Evolutionary conservation across 2,113 vertebrate species (phyloP), one percentile per base, ranked within the genome.

Genomic region (Pardalotus punctatus): DNA sequence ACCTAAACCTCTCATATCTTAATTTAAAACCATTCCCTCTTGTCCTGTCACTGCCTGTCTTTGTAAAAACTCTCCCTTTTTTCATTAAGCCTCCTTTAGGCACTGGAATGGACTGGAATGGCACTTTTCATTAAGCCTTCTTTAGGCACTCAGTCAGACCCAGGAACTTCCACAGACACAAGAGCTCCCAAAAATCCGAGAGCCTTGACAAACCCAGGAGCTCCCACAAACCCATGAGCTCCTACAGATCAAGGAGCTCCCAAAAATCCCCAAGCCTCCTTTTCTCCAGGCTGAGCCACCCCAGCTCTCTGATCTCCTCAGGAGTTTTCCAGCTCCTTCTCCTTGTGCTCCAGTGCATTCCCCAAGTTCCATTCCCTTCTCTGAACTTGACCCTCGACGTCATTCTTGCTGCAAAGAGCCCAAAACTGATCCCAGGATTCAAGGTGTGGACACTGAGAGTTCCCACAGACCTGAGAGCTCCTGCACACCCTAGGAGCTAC

Each of bases 401-500:
- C 31, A 6, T 21, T 31, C 11, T 33, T 42, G 36, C 27, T 24
- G 15, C 0, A 0, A 74, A 15, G 16, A 36, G 19, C 43, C 22
- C 15, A 43, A 17, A 81, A 28, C 31, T 13, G 15, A 45, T 20
- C 8, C 60, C 45, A 74, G 15, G 33, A 45, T 1, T 38, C 33
- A 24, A 24, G 23, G 7, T 33, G 14, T 20, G 27, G 21, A 10
- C 61, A 60, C 43, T 36, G 18, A 43, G 31, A 50, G 10, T n/a
- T 64, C n/a, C 9, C 22, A 14, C 31, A 29, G 8, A 50, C 24
- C 47, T 42, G 42, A 66, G 31, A 50, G 10, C 42, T 65, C n/a
- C 9, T 18, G 11, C 31, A 29, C 6, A 51, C 50, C 43, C 51
- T n/a, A 27, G 23, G 10, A 56, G 20, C 25, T 36, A 2, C 23